These are phyloP conservation scores for Leptura quadrifasciata DNA, from an alignment of 2,888 invertebrate genomes.

Conservation along the genomic window DNA sequence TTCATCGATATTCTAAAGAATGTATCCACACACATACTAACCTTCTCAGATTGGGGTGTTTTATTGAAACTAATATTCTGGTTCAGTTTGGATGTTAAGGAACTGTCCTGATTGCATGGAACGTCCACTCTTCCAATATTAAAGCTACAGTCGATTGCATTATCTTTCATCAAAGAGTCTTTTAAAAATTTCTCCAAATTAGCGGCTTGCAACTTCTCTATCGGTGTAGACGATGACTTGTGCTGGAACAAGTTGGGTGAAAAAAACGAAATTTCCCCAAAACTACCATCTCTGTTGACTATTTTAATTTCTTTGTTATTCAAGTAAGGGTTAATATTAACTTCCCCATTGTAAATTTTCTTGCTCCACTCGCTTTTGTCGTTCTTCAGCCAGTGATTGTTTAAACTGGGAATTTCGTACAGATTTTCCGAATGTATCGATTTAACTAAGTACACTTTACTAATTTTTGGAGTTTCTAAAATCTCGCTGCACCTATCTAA, in stretches of 20 bases:
- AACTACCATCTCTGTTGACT: conserved; percentile 55
- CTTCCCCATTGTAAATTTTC: conserved; percentile 43
- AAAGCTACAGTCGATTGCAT: conserved; percentile 37
- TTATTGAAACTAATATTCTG: conserved; percentile 44
- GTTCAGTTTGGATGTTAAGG: conserved; percentile 35
- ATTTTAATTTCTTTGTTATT: conserved; percentile 53
- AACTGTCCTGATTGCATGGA: conserved; percentile 25
- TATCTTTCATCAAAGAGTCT: conserved; percentile 41
- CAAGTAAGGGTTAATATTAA: conserved; percentile 60
- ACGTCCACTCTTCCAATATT: conserved; percentile 33
- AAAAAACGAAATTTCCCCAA: conserved; percentile 65
- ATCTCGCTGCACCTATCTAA: conserved; percentile 37
- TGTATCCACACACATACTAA: conserved; percentile 10
- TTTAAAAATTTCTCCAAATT: conserved; percentile 41
- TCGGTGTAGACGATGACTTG: conserved; percentile 66
- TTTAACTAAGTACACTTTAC: conserved; percentile 35
- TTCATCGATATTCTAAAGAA: not conserved
- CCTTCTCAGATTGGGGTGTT: conserved; percentile 43
- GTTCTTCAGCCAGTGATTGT: conserved; percentile 28
- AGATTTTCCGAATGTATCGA: not conserved
- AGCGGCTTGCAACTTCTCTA: conserved; percentile 50
- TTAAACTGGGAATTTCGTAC: conserved; percentile 19
- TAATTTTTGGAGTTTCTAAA: conserved; percentile 50
- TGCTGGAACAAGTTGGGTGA: conserved; percentile 62
- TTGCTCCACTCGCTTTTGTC: conserved; percentile 20